Percentiles rank a stretch among this genome's conserved stretches.
Conservation (phyloP, 2,888 invertebrate genomes). For the Mesochorus sp. region DNA sequence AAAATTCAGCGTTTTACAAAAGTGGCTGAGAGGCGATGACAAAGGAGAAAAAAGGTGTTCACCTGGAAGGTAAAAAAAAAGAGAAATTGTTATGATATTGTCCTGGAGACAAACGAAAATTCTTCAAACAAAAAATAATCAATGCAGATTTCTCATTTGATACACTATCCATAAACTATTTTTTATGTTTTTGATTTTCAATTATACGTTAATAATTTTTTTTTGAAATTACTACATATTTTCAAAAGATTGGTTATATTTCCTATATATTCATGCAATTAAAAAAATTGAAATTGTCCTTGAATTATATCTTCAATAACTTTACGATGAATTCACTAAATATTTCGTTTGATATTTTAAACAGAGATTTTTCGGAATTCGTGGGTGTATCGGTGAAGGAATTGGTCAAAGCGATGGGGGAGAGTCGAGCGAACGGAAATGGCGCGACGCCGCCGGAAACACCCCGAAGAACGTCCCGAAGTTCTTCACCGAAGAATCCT, state of each 20-base stretch:
- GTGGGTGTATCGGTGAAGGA: slow-evolving; percentile 88
- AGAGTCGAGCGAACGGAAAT: slow-evolving; percentile 91
- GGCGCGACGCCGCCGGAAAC: slow-evolving; percentile 88
- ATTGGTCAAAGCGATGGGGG: slow-evolving; percentile 88
- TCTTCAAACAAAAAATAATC: slow-evolving; percentile 22
- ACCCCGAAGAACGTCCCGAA: slow-evolving; percentile 83
- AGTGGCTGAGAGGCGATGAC: slow-evolving; percentile 85
- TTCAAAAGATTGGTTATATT: too few species aligned
- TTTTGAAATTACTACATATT: too few species aligned
- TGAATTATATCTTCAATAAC: too few species aligned
- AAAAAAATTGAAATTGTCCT: too few species aligned
- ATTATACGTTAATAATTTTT: too few species aligned
- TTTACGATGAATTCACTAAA: neutral
- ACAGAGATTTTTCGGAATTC: slow-evolving; percentile 84
- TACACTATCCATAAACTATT: too few species aligned
- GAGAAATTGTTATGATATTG: too few species aligned
- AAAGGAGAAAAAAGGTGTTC: slow-evolving; percentile 78
- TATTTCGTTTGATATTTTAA: slow-evolving; percentile 37
- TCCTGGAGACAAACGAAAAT: slow-evolving; percentile 52
- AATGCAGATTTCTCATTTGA: too few species aligned
- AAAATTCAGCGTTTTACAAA: slow-evolving; percentile 84
- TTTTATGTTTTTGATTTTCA: too few species aligned
- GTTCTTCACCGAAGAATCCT: slow-evolving; percentile 83
- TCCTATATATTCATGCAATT: too few species aligned
- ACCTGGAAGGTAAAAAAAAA: slow-evolving; percentile 77